Conservation (phyloP, 2,888 invertebrate genomes). For the Bhutanitis thaidina region DNA sequence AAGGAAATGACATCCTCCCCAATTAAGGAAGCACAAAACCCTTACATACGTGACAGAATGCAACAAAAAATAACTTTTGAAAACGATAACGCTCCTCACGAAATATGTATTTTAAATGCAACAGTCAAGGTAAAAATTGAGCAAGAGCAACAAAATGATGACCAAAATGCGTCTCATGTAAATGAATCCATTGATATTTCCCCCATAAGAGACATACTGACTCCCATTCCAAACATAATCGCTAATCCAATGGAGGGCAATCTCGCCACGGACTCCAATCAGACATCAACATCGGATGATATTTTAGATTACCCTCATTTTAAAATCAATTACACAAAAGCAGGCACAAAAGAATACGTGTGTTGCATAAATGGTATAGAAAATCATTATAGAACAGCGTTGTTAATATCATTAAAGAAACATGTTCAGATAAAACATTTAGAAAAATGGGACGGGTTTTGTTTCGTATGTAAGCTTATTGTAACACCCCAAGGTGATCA, state of each 20-base stretch:
- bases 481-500: constrained; percentile 59
- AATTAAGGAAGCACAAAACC: constrained; percentile 6
- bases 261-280: not conserved
- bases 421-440: constrained; percentile 61
- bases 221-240: not conserved
- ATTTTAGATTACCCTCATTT: constrained; percentile 53
- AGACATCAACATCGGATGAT: constrained; percentile 21
- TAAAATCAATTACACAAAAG: constrained; percentile 43
- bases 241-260: not conserved
- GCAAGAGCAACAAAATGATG: constrained; percentile 26
- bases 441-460: constrained; percentile 79
- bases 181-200: not conserved
- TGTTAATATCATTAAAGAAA: constrained; percentile 68
- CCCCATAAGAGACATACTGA: not conserved
- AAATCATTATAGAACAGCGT: constrained; percentile 57
- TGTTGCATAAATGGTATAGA: constrained; percentile 61
- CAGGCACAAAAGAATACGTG: constrained; percentile 58
- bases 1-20: not conserved
- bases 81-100: constrained; percentile 40
- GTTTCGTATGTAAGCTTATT: constrained; percentile 70
- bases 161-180: not conserved
- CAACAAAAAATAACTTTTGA: constrained; percentile 62
- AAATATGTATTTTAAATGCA: constrained; percentile 23
- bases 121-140: constrained; percentile 20
- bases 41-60: constrained; percentile 26